Base-by-base conservation (phyloP, 2,797 vertebrate genomes). In the Fistularia commersonii region DNA sequence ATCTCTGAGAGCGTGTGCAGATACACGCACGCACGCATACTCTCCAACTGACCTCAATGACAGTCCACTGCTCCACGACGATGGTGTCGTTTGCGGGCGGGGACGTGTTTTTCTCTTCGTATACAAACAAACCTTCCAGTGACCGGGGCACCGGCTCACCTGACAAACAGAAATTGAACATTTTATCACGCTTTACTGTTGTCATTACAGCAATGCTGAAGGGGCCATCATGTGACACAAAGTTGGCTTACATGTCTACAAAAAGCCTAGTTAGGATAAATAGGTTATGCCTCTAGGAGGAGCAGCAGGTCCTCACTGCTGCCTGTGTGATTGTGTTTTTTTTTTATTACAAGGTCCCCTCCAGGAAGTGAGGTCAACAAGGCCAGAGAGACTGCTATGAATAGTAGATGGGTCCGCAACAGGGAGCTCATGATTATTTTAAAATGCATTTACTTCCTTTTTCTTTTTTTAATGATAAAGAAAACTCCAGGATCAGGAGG, bases 41-140 rank as follows among this genome's bases (percentile, higher is more conserved):
- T 32, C 11, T 45, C 32, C 32, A 4, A 32, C 57, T 89, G 75
- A 95, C 97, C 94, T 98, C 95, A 55, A 98, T 93, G 67, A 98
- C 90, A 0, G 95, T 99, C 95, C 95, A 98, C 82, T 99, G 97
- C 84, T 99, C 96, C 1, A 99, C 97, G 9, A 98, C 93, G 40
- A 99, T 97, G 57, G 95, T 94, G 85, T 99, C 96, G 46, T 98
- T 97, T 86, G 92, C 92, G 4, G 93, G 92, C 62, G 90, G 75
- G 4, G 83, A 75, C 0, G 83, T 85, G 78, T 80, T 89, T 11
- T 77, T 76, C 83, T 98, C 96, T 80, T 98, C 97, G 0, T 96
- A 98, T 63, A 99, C 91, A 73, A 98, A 98, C 72, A 98, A 76
- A 5, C 97, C 97, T 72, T 98, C 96, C 81, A 98, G 88, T 41